Evolutionary conservation across 2,888 invertebrate species (phyloP), one percentile per base, ranked within the genome.

Genomic region (Chrysina gloriosa): DNA sequence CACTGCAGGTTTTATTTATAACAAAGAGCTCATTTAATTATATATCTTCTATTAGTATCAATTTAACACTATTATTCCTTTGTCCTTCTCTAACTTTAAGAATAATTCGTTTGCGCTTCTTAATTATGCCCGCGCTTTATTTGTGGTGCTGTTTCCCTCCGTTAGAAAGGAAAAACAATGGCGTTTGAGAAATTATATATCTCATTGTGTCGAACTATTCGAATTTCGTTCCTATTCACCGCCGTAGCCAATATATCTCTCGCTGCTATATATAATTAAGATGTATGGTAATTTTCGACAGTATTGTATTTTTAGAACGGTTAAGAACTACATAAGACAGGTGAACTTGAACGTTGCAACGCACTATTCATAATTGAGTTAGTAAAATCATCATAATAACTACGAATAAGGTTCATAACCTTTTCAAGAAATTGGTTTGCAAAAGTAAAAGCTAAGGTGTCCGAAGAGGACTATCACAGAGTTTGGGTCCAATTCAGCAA

Each of bases 21-120:
- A 68, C 68, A 68, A 66, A 66, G 47, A 63, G 47, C 68, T 63
- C 68, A 52, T 68, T 70, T 70, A 66, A 66, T 68, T 68, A 47
- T 64, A 68, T 56, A 58, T 50, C 39, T 66, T 68, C 56, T 66
- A 68, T 68, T 70, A 65, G 63, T 36, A 70, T 52, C 56, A 68
- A 68, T 68, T 61, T 67, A 69, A 69, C 63, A 66, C 63, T 65
- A 64, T 65, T 63, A 11, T 34, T 56, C 16, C 11, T 47, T 27
- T 31, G 21, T 27, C 63, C 27, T 63, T 34, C 11, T 48, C 25
- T 48, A 48, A n/a, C 27, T n/a, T 23, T 7, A 48, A n/a, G 25
- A 7, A 9, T 25, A 11, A n/a, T 23, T 48, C 11, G n/a, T n/a
- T 9, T 11, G n/a, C 21, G 1, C 25, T 48, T 48, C 25, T 48